Conservation (phyloP, 1,140 invertebrate genomes). For the Magallana angulata region DNA sequence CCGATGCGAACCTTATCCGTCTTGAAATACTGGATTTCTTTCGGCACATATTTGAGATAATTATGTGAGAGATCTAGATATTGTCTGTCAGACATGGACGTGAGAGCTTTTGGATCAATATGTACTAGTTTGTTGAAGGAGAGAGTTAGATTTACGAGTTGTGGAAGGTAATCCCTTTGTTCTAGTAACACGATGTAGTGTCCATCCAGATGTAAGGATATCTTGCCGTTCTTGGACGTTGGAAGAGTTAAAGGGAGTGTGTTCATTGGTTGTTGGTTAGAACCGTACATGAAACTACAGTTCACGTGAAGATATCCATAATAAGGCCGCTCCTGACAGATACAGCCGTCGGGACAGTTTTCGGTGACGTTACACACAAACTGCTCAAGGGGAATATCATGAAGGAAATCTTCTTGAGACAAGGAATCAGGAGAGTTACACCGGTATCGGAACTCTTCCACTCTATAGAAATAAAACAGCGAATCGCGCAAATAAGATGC, state of each 20-base stretch:
- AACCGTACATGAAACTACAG: conserved; percentile 38
- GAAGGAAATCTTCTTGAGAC: conserved; percentile 47
- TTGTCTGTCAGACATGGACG: conserved; percentile 25
- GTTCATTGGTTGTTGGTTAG: conserved; percentile 12
- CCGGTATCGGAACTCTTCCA: conserved; percentile 35
- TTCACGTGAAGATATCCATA: conserved; percentile 50
- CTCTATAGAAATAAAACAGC: conserved; percentile 47
- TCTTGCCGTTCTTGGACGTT: conserved; percentile 36
- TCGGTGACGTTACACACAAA: conserved; percentile 61
- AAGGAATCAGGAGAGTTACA: conserved; percentile 56
- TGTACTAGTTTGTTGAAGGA: conserved; percentile 52
- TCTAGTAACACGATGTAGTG: conserved; percentile 55
- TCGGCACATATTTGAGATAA: conserved; percentile 44
- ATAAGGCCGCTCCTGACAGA: conserved; percentile 59
- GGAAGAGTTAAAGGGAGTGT: conserved; percentile 51
- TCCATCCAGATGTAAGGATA: conserved; percentile 54
- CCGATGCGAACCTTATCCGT: conserved; percentile 37
- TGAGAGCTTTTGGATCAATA: conserved; percentile 43
- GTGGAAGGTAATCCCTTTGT: conserved; percentile 48
- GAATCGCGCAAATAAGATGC: conserved; percentile 48
- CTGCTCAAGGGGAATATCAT: conserved; percentile 51
- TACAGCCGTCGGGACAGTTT: conserved; percentile 58
- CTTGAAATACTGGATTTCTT: conserved; percentile 44
- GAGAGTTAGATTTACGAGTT: conserved; percentile 53
- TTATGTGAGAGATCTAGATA: conserved; percentile 50